phyloP scores from a whole-genome alignment of 2,797 vertebrate genomes.

The Melanotaenia pygmaea region DNA sequence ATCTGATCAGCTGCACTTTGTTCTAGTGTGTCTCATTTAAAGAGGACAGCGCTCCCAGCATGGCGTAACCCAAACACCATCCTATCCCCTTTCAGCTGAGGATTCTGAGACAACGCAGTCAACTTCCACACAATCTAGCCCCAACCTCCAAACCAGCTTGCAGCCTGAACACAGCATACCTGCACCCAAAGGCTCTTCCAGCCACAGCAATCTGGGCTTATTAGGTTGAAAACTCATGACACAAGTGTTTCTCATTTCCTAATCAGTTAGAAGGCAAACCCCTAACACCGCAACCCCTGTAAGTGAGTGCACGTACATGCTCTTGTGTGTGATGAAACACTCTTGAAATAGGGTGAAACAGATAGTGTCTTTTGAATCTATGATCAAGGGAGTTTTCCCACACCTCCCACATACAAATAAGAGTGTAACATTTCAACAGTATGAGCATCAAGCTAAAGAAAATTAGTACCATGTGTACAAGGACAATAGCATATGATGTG shows the following conservation, averaged over 20 bases:
- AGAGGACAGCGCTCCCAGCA: slow-evolving; percentile 67
- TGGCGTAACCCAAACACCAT: slow-evolving; percentile 78
- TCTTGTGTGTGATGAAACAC: slow-evolving; percentile 74
- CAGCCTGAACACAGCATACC: slow-evolving; percentile 57
- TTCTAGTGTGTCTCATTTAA: slow-evolving; percentile 76
- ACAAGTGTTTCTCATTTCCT: slow-evolving; percentile 67
- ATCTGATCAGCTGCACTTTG: slow-evolving; percentile 78
- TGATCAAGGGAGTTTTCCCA: slow-evolving; percentile 68
- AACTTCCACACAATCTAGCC: slow-evolving; percentile 38
- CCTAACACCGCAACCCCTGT: slow-evolving; percentile 6
- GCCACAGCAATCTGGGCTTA: slow-evolving; percentile 50
- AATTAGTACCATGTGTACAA: slow-evolving; percentile 10
- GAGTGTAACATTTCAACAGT: slow-evolving; percentile 23
- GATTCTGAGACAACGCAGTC: slow-evolving; percentile 55
- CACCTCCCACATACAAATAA: slow-evolving; percentile 69
- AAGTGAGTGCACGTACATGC: slow-evolving; percentile 5
- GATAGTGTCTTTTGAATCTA: slow-evolving; percentile 67
- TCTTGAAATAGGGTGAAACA: slow-evolving; percentile 75
- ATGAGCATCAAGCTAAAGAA: slow-evolving; percentile 22
- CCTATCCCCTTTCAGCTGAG: slow-evolving; percentile 72
- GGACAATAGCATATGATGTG: slow-evolving; percentile 32
- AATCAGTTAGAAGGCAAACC: slow-evolving; percentile 67
- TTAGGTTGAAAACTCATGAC: slow-evolving; percentile 69
- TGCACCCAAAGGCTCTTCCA: slow-evolving; percentile 41
- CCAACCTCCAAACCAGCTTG: slow-evolving; percentile 17